phyloP scores from a whole-genome alignment of 2,888 invertebrate species.

The Epinotia bilunana region DNA sequence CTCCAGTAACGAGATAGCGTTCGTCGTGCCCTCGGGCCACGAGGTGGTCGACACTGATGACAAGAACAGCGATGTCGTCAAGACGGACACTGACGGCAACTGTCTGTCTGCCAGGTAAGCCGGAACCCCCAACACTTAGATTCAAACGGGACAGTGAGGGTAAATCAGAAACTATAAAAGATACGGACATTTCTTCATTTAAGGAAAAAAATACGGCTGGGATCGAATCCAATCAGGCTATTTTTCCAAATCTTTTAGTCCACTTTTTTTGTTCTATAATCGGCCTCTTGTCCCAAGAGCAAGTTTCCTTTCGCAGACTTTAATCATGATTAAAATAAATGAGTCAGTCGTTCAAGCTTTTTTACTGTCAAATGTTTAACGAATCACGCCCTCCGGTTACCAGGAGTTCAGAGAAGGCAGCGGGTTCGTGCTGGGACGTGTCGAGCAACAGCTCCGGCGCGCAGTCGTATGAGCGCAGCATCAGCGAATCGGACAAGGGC shows the following conservation, averaged over 20 bases:
- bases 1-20: constrained; percentile 96
- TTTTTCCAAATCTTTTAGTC: too few species aligned
- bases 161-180: too few species aligned
- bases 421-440: constrained; percentile 77
- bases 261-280: too few species aligned
- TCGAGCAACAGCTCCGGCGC: constrained; percentile 67
- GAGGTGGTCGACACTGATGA: constrained; percentile 64
- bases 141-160: too few species aligned
- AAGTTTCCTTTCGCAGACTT: not conserved
- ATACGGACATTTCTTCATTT: too few species aligned
- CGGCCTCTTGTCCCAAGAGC: not conserved
- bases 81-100: constrained; percentile 79
- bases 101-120: constrained; percentile 72
- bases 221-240: too few species aligned
- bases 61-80: constrained; percentile 66
- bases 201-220: too few species aligned
- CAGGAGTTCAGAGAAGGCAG: constrained; percentile 60
- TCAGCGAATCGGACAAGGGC: constrained; percentile 77
- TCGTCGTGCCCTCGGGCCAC: constrained; percentile 91
- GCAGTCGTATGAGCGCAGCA: constrained; percentile 83
- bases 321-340: not conserved
- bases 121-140: not conserved
- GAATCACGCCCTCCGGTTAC: not conserved
- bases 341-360: too few species aligned
- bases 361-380: not conserved